These are phyloP conservation scores for Macropus fuliginosus DNA, from an alignment of 2,797 vertebrate genomes.

Conservation along the genomic window DNA sequence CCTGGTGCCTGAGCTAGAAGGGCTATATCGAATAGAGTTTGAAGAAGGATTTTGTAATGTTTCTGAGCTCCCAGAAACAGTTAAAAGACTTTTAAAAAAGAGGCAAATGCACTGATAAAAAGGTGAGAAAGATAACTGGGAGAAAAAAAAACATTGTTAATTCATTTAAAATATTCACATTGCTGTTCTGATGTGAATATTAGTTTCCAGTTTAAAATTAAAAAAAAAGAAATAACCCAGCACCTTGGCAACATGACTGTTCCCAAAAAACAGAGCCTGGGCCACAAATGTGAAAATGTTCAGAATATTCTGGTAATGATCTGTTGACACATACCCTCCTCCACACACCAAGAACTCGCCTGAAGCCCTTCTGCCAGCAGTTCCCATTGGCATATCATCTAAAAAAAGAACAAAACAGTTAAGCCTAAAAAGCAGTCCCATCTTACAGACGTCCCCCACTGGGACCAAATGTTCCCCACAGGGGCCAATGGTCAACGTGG, in stretches of 20 bases:
- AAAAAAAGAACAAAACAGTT: conserved; percentile 59
- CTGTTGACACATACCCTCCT: conserved; percentile 91
- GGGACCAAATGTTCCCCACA: neutral
- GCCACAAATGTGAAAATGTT: conserved; percentile 58
- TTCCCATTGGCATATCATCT: conserved; percentile 93
- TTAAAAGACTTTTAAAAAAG: conserved; percentile 79
- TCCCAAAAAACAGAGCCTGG: conserved; percentile 61
- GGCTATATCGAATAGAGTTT: conserved; percentile 77
- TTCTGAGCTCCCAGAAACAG: conserved; percentile 82
- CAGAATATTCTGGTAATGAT: conserved; percentile 57
- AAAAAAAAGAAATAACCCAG: neutral
- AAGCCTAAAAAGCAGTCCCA: conserved; percentile 11
- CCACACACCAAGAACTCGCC: conserved; percentile 95
- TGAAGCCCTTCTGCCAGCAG: conserved; percentile 89
- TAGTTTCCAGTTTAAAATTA: conserved; percentile 7
- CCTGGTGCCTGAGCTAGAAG: conserved; percentile 79
- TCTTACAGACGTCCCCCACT: neutral
- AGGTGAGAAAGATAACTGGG: conserved; percentile 26
- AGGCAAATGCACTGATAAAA: neutral
- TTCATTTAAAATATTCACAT: conserved; percentile 2
- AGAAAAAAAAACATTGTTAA: conserved; percentile 9
- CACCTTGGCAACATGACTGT: conserved; percentile 22
- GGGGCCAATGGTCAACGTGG: neutral
- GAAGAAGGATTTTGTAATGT: conserved; percentile 81
- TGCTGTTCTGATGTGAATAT: neutral